Percentiles rank a stretch among this genome's conserved stretches.
Conservation (phyloP, 37 sponge, comb jelly and placozoan species). For the Ianthella basta region DNA sequence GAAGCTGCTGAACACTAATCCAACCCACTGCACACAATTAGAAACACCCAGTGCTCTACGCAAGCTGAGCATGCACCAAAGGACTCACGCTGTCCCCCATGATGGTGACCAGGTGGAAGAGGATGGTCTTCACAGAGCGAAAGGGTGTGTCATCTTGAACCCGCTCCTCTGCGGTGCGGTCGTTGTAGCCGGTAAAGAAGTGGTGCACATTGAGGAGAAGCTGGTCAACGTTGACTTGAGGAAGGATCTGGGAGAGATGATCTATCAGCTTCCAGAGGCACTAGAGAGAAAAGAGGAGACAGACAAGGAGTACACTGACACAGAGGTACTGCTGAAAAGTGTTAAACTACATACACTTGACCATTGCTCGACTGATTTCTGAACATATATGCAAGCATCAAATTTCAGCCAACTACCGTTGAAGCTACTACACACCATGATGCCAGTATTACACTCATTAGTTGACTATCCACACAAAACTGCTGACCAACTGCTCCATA, state of each 20-base stretch:
- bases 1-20: neutral
- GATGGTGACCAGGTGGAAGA: slow-evolving; percentile 71
- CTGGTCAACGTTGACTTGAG: slow-evolving; percentile 56
- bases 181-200: slow-evolving; percentile 56
- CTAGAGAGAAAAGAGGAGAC: slow-evolving; percentile 25
- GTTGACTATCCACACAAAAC: too few species aligned
- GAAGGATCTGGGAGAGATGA: slow-evolving; percentile 39
- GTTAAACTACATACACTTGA: too few species aligned
- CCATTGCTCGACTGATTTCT: slow-evolving; percentile 59
- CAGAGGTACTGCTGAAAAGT: too few species aligned
- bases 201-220: slow-evolving; percentile 68
- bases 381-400: slow-evolving; percentile 34
- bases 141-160: slow-evolving; percentile 61
- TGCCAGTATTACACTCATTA: too few species aligned
- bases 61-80: too few species aligned
- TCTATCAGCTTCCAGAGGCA: slow-evolving; percentile 81
- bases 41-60: neutral
- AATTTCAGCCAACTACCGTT: too few species aligned
- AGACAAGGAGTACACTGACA: too few species aligned
- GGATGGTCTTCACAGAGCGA: slow-evolving; percentile 88
- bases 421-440: too few species aligned
- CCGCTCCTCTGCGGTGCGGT: slow-evolving; percentile 23
- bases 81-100: slow-evolving; percentile 58
- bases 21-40: neutral
- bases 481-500: too few species aligned